Conservation (phyloP, 2,797 vertebrate species). For the Oophaga sylvatica region DNA sequence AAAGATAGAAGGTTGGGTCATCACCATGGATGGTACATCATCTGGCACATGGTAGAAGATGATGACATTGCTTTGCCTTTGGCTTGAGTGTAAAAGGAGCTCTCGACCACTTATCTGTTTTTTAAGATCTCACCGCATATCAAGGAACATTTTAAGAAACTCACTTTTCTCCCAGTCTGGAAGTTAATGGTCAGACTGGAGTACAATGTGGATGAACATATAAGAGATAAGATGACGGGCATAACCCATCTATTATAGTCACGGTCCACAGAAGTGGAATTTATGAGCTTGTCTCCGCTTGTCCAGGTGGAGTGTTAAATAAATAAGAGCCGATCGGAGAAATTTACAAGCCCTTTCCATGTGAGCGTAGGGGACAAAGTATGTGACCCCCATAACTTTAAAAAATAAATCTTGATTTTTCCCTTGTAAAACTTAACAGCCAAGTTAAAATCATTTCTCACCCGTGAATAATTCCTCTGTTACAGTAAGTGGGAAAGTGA, state of each 20-base stretch:
- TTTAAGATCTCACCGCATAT: not conserved
- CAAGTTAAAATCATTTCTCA: slow-evolving; percentile 14
- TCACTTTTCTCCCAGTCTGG: not conserved
- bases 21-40: not conserved
- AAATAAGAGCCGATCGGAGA: not conserved
- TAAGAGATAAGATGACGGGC: not conserved
- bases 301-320: not conserved
- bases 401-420: slow-evolving; percentile 20
- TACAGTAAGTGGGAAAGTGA: slow-evolving; percentile 19
- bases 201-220: not conserved
- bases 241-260: not conserved
- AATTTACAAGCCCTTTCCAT: not conserved
- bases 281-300: not conserved
- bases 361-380: not conserved
- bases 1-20: no score
- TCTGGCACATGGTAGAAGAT: not conserved
- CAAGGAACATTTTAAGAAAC: not conserved
- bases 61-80: no score
- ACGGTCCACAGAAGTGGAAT: not conserved
- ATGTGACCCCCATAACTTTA: slow-evolving; percentile 4
- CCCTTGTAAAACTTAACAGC: not conserved
- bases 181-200: not conserved
- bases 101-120: not conserved
- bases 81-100: not conserved
- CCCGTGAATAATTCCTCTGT: slow-evolving; percentile 19